Conservation (phyloP, 2,888 invertebrate species). For the Drosophila maculinotata region DNA sequence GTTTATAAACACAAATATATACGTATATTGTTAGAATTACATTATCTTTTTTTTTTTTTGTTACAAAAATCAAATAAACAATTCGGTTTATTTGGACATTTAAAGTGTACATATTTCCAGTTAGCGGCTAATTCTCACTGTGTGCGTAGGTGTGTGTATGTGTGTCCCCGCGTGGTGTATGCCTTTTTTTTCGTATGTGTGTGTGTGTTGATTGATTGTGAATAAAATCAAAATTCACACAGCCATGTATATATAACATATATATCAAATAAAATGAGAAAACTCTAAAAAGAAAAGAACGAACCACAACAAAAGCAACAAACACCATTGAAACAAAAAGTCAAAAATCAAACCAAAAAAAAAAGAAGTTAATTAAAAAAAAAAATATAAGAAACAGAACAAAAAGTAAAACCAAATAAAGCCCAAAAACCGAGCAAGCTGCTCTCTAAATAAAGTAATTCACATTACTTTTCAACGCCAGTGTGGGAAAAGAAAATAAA, state of each 20-base stretch:
- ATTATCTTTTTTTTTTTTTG: neutral
- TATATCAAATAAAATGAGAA: slow-evolving; percentile 4
- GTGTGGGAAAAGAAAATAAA: slow-evolving; percentile 1
- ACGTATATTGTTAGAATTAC: slow-evolving; percentile 7
- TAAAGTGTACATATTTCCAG: slow-evolving; percentile 15
- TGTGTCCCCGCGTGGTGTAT: slow-evolving; percentile 44
- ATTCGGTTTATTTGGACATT: slow-evolving; percentile 7
- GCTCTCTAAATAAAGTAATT: slow-evolving; percentile 31
- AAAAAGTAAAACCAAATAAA: slow-evolving; percentile 23
- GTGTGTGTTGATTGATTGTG: slow-evolving; percentile 10
- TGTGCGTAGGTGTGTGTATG: slow-evolving; percentile 44
- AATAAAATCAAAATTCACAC: slow-evolving; percentile 12
- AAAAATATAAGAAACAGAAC: neutral
- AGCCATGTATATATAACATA: slow-evolving; percentile 9
- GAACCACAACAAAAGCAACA: slow-evolving; percentile 8
- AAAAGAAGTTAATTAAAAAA: neutral
- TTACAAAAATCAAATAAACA: neutral
- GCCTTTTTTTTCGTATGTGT: slow-evolving; percentile 28
- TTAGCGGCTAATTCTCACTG: slow-evolving; percentile 32
- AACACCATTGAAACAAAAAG: slow-evolving; percentile 11
- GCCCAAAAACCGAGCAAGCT: slow-evolving; percentile 30
- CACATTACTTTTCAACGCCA: slow-evolving; percentile 9
- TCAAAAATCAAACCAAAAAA: slow-evolving; percentile 32
- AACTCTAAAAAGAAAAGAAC: slow-evolving; percentile 9
- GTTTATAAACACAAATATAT: slow-evolving; percentile 6